Conservation (phyloP, 2,888 invertebrate genomes). For the Mycalesis mineus region DNA sequence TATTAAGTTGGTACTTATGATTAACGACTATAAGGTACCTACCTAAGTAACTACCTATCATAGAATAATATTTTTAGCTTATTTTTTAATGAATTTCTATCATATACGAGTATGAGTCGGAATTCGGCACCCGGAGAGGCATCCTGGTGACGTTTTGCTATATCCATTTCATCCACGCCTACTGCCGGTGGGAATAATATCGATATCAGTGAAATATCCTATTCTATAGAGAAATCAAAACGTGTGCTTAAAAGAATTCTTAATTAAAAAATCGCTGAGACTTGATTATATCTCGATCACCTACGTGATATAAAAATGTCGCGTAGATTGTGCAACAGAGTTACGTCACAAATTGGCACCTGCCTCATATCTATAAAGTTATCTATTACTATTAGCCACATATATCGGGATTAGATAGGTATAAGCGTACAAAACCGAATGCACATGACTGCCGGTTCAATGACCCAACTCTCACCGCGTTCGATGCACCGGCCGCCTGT, state of each 20-base stretch:
- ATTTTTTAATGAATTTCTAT: too few species aligned
- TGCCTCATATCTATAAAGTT: conserved; percentile 29
- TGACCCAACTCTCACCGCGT: conserved; percentile 74
- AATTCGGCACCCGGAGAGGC: too few species aligned
- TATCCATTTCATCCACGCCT: too few species aligned
- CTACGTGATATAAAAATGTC: conserved; percentile 3
- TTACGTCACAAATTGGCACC: conserved; percentile 29
- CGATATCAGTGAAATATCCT: too few species aligned
- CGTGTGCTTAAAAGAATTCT: background rate
- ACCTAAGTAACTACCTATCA: too few species aligned
- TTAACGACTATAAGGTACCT: too few species aligned
- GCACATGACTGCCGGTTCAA: conserved; percentile 67
- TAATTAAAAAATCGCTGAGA: background rate
- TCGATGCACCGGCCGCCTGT: conserved; percentile 66
- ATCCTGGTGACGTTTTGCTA: too few species aligned
- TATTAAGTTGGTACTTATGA: too few species aligned
- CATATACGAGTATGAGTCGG: too few species aligned
- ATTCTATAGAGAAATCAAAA: too few species aligned
- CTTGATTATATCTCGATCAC: background rate
- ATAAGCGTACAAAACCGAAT: conserved; percentile 56
- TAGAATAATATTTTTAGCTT: too few species aligned
- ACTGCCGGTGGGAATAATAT: too few species aligned
- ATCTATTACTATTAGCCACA: conserved; percentile 33
- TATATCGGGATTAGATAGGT: conserved; percentile 37
- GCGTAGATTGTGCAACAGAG: conserved; percentile 9